A percentile compares a stretch with the other conserved stretches of the same genome.
phyloP scores from a whole-genome alignment of 2,113 vertebrate genomes.

The Etheostoma spectabile region DNA sequence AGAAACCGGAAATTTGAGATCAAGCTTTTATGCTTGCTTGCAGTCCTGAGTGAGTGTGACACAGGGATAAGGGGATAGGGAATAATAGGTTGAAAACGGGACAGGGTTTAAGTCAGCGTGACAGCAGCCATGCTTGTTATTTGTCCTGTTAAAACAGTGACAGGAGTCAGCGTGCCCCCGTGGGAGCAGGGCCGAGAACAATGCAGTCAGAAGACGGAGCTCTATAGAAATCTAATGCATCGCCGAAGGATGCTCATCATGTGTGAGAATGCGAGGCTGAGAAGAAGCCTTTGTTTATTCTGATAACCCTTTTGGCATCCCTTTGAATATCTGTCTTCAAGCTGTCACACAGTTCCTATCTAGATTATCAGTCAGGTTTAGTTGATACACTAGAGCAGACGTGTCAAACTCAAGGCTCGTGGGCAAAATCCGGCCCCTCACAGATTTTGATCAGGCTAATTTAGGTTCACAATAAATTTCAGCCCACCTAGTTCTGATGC shows the following conservation, averaged over 20 bases:
- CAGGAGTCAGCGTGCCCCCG: conserved; percentile 54
- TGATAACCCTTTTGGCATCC: conserved; percentile 1
- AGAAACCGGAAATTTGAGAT: conserved; percentile 77
- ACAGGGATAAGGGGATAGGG: conserved; percentile 25
- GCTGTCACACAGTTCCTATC: background rate
- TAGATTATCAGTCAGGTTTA: background rate
- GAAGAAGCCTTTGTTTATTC: conserved; percentile 7
- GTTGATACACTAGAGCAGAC: background rate
- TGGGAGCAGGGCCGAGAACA: conserved; percentile 63
- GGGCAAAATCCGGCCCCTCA: no score
- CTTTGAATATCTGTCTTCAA: background rate
- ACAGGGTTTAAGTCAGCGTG: conserved; percentile 27
- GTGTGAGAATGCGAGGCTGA: conserved; percentile 58
- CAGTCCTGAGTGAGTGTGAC: conserved; percentile 47
- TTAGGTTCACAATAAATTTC: no score
- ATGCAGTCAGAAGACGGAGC: conserved; percentile 43
- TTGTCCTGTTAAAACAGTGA: conserved; percentile 39
- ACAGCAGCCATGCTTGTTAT: conserved; percentile 53
- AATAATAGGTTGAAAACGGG: conserved; percentile 49
- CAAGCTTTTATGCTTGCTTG: conserved; percentile 55
- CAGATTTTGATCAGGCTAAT: no score
- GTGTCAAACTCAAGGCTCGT: no score
- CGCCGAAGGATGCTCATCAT: conserved; percentile 60
- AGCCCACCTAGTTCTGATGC: no score
- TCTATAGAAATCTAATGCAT: conserved; percentile 52